Base-by-base conservation (phyloP, 2,113 vertebrate genomes). In the Beaufortia kweichowensis region DNA sequence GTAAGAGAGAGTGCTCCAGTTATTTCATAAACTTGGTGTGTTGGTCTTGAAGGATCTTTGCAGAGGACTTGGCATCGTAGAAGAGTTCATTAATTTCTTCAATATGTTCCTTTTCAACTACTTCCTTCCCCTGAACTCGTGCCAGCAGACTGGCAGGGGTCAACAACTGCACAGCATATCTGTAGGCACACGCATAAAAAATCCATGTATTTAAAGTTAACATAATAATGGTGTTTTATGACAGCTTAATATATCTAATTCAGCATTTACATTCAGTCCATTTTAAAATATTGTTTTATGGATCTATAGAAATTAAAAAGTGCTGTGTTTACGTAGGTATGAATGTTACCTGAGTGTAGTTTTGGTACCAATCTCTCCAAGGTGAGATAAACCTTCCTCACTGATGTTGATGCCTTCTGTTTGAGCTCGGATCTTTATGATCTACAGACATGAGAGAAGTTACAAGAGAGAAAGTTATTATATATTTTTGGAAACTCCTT, bases 11-110 rank as follows among this genome's bases (percentile, higher is more conserved):
- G 73, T 39, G 23, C 17, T 33, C 2, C 14, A 28, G 68, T 84
- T 89, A 99, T 83, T 99, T 98, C 97, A 99, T 97, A 79, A 95
- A 99, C 85, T 98, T 98, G 78, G 97, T 95, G 83, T 97, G 95
- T 76, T 99, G 97, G 80, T 98, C 97, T 76, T 98, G 96, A 79
- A 99, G 91, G 84, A 99, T 95, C 89, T 98, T 99, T 79, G 97
- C 97, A 0, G 97, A 98, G 53, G 97, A 98, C 89, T 98, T 99
- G 82, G 97, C 97, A 1, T 99, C 97, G 7, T 98, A 99, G 92
- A 99, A 99, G 61, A 99, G 94, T 90, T 99, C 97, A 26, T 95
- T 97, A 87, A 98, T 97, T 89, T 99, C 97, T 84, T 99, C 97
- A 17, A 99, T 91, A n/a, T 97, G 96, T 82, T 98, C 97, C 60